These are phyloP conservation scores for Monodelphis domestica DNA, from an alignment of 2,797 vertebrate species.

Conservation along the genomic window DNA sequence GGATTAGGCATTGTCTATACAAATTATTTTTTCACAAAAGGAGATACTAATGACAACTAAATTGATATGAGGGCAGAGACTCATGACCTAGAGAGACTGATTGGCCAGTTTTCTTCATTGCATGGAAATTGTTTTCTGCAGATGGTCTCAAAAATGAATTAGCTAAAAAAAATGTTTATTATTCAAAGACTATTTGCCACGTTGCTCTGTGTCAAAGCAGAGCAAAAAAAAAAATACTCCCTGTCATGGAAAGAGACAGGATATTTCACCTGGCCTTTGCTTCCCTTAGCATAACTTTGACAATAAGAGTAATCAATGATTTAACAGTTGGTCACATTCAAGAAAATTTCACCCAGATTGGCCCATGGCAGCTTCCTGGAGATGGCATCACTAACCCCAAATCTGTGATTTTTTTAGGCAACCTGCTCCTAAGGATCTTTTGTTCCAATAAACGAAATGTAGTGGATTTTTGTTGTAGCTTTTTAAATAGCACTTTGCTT, in stretches of 20 bases:
- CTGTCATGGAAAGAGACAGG: neutral
- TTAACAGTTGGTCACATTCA: neutral
- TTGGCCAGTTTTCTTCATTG: neutral
- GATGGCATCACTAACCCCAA: conserved; percentile 30
- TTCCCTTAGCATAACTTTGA: conserved; percentile 15
- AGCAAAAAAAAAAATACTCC: neutral
- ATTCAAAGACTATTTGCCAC: neutral
- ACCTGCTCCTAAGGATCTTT: conserved; percentile 3
- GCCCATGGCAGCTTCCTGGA: conserved; percentile 10
- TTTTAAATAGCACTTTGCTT: neutral
- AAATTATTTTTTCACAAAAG: neutral
- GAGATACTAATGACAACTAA: neutral
- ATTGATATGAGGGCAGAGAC: neutral
- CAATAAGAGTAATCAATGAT: conserved; percentile 1
- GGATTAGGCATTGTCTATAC: neutral
- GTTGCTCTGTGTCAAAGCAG: neutral
- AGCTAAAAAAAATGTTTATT: neutral
- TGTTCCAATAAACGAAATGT: conserved; percentile 28
- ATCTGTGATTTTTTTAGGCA: neutral
- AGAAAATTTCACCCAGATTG: conserved; percentile 4
- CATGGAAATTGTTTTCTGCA: neutral
- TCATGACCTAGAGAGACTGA: neutral
- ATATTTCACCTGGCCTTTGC: neutral
- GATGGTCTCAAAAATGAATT: conserved; percentile 19
- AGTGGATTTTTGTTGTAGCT: neutral